Conservation (phyloP, 2,888 invertebrate genomes). For the Mythimna ferrago region DNA sequence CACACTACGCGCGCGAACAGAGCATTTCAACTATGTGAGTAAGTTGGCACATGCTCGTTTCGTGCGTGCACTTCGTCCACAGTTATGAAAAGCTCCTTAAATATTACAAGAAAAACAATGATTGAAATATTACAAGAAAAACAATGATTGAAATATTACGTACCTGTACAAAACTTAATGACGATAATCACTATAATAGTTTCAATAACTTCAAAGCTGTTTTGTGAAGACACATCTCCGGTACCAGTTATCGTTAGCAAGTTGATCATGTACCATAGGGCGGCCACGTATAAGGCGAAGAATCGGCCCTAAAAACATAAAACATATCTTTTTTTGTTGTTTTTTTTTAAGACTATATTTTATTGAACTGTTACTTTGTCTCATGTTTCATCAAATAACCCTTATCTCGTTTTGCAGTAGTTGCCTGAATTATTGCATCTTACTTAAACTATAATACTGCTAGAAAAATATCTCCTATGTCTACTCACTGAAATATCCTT, state of each 20-base stretch:
- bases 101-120: too few relatives aligned
- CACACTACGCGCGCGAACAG: too few relatives aligned
- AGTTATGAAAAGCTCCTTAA: too few relatives aligned
- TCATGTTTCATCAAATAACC: too few relatives aligned
- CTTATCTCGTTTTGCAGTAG: not conserved
- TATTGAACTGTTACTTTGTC: too few relatives aligned
- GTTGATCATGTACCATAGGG: slow-evolving; percentile 88
- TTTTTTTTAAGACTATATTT: too few relatives aligned
- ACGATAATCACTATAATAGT: slow-evolving; percentile 85
- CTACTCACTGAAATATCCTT: not conserved
- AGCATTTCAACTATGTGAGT: too few relatives aligned
- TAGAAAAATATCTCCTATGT: too few relatives aligned
- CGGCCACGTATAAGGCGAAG: slow-evolving; percentile 84
- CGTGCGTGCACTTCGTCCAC: too few relatives aligned
- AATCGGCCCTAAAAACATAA: slow-evolving; percentile 75
- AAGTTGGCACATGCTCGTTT: too few relatives aligned
- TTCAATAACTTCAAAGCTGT: slow-evolving; percentile 86
- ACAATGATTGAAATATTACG: not conserved
- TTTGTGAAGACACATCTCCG: slow-evolving; percentile 87
- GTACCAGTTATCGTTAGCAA: slow-evolving; percentile 88
- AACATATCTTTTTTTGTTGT: not conserved
- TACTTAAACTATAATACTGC: not conserved
- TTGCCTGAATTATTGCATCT: not conserved
- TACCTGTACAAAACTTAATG: slow-evolving; percentile 89
- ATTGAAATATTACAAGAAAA: not conserved